phyloP scores from a whole-genome alignment of 30 jellyfish, hydroid and myxozoan genomes.

The Chrysaora quinquecirrha region DNA sequence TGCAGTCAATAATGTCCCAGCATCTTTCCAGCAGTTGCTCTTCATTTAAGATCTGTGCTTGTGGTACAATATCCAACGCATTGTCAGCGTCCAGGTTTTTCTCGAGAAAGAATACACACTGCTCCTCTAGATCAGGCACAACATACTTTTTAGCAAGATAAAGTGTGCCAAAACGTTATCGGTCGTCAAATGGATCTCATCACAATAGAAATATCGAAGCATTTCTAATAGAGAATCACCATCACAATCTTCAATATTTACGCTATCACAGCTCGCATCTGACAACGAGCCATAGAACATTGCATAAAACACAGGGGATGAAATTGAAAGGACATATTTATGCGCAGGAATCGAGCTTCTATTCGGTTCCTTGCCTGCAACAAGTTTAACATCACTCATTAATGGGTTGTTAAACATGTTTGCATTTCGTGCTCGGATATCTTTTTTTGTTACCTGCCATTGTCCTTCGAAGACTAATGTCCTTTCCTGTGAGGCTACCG shows the following conservation, averaged over 20 bases:
- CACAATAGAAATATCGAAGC: conserved; percentile 70
- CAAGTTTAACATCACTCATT: conserved; percentile 64
- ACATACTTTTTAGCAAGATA: conserved; percentile 72
- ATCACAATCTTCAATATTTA: conserved; percentile 65
- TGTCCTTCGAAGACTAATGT: conserved; percentile 56
- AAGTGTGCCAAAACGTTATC: conserved; percentile 78
- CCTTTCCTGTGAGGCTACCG: conserved; percentile 24
- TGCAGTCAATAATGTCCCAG: conserved; percentile 69
- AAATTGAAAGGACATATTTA: conserved; percentile 59
- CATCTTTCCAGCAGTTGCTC: conserved; percentile 73
- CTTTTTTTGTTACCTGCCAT: conserved; percentile 71
- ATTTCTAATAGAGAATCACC: conserved; percentile 59
- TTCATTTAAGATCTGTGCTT: conserved; percentile 57
- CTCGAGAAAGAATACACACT: conserved; percentile 65
- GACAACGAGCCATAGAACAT: conserved; percentile 72
- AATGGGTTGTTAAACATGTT: conserved; percentile 64
- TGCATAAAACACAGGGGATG: conserved; percentile 76
- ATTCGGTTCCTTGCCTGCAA: conserved; percentile 55
- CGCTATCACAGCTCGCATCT: conserved; percentile 34
- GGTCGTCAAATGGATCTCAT: conserved; percentile 54
- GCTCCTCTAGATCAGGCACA: conserved; percentile 65
- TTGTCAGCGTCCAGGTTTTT: conserved; percentile 76
- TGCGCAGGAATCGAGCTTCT: conserved; percentile 61
- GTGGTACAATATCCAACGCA: conserved; percentile 72
- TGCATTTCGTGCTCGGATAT: conserved; percentile 54